Evolutionary conservation across 92 coral and sea anemone species (phyloP).

Genomic region (Parazoanthus darwini): DNA sequence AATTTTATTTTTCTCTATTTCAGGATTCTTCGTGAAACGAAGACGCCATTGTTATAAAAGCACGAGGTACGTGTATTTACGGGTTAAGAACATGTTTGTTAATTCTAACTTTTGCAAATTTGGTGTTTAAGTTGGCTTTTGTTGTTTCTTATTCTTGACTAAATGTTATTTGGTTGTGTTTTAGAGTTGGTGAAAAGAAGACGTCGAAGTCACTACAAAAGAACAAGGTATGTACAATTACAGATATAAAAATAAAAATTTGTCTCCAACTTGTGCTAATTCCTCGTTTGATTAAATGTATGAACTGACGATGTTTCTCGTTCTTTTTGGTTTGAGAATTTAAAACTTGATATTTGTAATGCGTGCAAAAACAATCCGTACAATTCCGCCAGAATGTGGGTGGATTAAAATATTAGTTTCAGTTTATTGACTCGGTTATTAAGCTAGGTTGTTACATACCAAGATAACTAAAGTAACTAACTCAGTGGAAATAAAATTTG

Average conservation of each 20-base stretch:
- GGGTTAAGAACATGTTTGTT: background rate
- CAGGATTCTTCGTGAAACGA: slow-evolving; percentile 7
- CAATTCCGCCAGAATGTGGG: no score
- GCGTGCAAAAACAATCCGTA: no score
- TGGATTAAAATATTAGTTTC: no score
- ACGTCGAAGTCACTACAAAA: background rate
- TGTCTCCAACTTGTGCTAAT: background rate
- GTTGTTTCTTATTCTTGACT: background rate
- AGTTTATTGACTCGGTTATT: no score
- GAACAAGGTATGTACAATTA: slow-evolving; percentile 3
- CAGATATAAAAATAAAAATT: background rate
- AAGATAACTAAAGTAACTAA: no score
- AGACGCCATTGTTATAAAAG: slow-evolving; percentile 5
- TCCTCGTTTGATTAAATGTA: no score
- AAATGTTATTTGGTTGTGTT: slow-evolving; percentile 1
- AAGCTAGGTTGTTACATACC: no score
- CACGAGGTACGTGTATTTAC: slow-evolving; percentile 2
- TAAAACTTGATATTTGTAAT: no score
- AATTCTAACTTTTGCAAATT: slow-evolving; percentile 9
- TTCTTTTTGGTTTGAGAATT: no score
- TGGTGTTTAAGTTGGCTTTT: background rate
- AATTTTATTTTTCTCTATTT: background rate
- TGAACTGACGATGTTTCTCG: no score
- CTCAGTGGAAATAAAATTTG: slow-evolving; percentile 3
- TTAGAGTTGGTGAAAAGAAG: background rate